Evolutionary conservation across 2,888 invertebrate species (phyloP).

Genomic region (Ctenicera cuprea): DNA sequence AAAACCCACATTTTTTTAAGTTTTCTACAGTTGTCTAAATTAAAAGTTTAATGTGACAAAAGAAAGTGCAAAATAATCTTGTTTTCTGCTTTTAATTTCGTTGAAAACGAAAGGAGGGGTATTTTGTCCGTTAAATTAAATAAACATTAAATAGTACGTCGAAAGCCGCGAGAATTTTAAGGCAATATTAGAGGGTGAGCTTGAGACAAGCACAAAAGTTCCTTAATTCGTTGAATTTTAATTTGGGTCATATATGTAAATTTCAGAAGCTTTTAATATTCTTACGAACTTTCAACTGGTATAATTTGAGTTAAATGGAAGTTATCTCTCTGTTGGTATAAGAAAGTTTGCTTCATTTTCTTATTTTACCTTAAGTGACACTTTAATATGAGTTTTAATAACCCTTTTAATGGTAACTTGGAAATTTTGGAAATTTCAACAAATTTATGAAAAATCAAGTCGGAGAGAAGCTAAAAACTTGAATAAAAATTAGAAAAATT

Average conservation of each 20-base stretch:
- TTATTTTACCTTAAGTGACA: constrained; percentile 25
- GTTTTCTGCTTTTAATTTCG: background rate
- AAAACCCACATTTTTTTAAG: background rate
- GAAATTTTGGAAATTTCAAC: no score
- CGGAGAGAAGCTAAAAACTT: no score
- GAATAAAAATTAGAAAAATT: no score
- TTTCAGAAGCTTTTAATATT: constrained; percentile 50
- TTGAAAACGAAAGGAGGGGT: background rate
- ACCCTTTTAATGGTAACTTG: no score
- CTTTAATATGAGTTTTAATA: constrained; percentile 7
- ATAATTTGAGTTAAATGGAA: constrained; percentile 47
- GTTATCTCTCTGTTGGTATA: constrained; percentile 37
- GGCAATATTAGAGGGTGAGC: constrained; percentile 27
- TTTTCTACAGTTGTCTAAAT: background rate
- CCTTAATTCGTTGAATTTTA: constrained; percentile 51
- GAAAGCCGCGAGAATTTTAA: background rate
- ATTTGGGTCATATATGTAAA: constrained; percentile 52
- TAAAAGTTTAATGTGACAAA: background rate
- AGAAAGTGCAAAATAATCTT: background rate
- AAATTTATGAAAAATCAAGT: no score
- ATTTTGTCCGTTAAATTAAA: constrained; percentile 23
- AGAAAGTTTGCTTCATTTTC: constrained; percentile 29
- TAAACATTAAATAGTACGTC: constrained; percentile 41
- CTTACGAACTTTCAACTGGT: constrained; percentile 44
- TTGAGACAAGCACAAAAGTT: constrained; percentile 37